Evolutionary conservation across 2,888 invertebrate species (phyloP), one percentile per base, ranked within the genome.

Genomic region (Sinotaia quadrata): DNA sequence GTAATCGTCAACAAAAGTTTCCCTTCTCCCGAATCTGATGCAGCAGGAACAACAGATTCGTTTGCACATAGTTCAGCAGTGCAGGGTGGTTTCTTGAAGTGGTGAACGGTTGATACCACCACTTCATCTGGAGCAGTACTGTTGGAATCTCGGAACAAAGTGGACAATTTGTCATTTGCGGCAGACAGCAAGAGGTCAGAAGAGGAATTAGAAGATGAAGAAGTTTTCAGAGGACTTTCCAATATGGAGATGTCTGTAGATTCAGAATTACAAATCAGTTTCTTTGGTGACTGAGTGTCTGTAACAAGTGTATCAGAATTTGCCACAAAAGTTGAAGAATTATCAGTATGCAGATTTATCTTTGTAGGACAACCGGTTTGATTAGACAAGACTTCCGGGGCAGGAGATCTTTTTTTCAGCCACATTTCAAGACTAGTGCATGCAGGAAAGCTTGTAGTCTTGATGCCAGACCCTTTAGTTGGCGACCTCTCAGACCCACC

Each of bases 201-300:
- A 27, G 29, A 31, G 18, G 52, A 33, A 8, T 7, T 34, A 44
- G 61, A 51, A 15, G 61, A 15, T 15, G 21, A 8, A n/a, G n/a
- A n/a, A 49, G 71, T 58, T 59, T 74, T 80, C 0, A 75, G 73
- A 18, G 81, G 82, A 3, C 81, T 82, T 75, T 81, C 81, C 66
- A 75, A 72, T n/a, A 83, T 70, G 0, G 80, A 77, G 0, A 59
- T 27, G 12, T 56, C 47, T 8, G 33, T 12, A 18, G 52, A 41
- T 10, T 44, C 31, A 15, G 21, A 27, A 4, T 24, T 67, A 60
- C 65, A 44, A 1, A 31, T 54, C 52, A 77, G 72, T 52, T 78
- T 79, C n/a, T 72, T 69, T 7, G 84, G 84, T 3, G 83, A 82
- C 59, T 80, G 81, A 1, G 84, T 84, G 59, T 84, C 84, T 66